Percentiles rank a stretch among this genome's conserved stretches.
Evolutionary conservation across 2,113 vertebrate species (phyloP).

Genomic region (Hippopotamus amphibius): DNA sequence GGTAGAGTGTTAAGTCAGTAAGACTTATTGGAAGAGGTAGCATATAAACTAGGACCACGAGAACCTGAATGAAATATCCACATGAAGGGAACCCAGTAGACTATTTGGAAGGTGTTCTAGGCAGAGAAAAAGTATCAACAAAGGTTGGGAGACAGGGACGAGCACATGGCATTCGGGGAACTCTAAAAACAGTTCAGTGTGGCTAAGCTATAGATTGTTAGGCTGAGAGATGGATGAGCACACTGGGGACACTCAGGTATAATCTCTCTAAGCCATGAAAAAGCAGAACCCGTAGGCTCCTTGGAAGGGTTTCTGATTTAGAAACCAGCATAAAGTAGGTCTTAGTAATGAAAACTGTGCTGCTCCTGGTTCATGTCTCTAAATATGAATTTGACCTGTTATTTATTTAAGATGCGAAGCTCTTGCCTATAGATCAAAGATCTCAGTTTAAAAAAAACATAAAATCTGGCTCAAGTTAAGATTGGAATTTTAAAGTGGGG

Average conservation of each 20-base stretch:
- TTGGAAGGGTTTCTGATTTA: constrained; percentile 78
- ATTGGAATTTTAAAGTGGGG: constrained; percentile 73
- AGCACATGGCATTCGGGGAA: not conserved
- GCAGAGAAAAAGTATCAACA: not conserved
- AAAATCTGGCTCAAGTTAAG: constrained; percentile 75
- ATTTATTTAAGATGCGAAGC: constrained; percentile 80
- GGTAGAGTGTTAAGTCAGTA: not conserved
- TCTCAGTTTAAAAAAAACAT: constrained; percentile 77
- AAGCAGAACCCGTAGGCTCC: constrained; percentile 47
- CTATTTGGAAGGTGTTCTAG: not conserved
- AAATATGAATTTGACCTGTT: constrained; percentile 81
- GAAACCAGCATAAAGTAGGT: constrained; percentile 74
- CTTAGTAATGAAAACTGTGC: constrained; percentile 74
- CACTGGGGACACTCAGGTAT: not conserved
- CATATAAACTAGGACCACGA: not conserved
- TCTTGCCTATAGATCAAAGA: constrained; percentile 77
- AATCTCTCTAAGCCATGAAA: constrained; percentile 38
- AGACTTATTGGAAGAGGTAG: not conserved
- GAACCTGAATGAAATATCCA: not conserved
- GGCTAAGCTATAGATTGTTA: not conserved
- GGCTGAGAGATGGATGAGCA: not conserved
- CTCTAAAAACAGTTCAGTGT: not conserved
- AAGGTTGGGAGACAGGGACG: not conserved
- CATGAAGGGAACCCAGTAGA: not conserved
- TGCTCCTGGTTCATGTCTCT: constrained; percentile 73